A percentile compares a stretch with the other conserved stretches of the same genome.
phyloP scores from a whole-genome alignment of 2,113 vertebrate genomes.

The Sylvia atricapilla region DNA sequence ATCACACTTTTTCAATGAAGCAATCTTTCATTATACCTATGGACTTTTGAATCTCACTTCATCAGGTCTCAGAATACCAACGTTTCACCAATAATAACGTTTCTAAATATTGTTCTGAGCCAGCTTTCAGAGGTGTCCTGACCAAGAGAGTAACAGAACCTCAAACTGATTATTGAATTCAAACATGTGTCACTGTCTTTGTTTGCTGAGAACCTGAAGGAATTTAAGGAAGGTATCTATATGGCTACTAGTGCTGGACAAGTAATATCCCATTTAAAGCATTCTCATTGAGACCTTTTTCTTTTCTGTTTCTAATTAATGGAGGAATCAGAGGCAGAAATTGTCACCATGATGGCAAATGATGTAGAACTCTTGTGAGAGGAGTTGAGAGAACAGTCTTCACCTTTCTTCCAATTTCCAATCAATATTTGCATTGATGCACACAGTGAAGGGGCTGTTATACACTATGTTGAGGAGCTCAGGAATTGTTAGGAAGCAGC shows the following conservation, averaged over 20 bases:
- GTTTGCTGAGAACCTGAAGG: not conserved
- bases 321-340: not conserved
- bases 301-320: not conserved
- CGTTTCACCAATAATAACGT: not conserved
- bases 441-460: rapidly evolving
- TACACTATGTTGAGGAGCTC: not conserved
- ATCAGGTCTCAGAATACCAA: not conserved
- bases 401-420: not conserved
- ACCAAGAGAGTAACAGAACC: not conserved
- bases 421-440: too few relatives aligned
- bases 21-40: not conserved
- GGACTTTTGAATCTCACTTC: not conserved
- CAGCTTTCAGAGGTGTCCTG: not conserved
- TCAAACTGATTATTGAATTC: not conserved
- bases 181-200: not conserved
- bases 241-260: not conserved
- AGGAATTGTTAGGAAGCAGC: not conserved
- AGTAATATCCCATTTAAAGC: not conserved
- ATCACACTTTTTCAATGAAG: not conserved
- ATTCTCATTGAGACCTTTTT: not conserved
- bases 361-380: rapidly evolving
- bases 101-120: not conserved
- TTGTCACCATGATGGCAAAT: not conserved
- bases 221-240: not conserved
- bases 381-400: not conserved